Percentiles rank a stretch among this genome's conserved stretches.
Conservation (phyloP, 2,113 vertebrate species). For the Brachirus orientalis region DNA sequence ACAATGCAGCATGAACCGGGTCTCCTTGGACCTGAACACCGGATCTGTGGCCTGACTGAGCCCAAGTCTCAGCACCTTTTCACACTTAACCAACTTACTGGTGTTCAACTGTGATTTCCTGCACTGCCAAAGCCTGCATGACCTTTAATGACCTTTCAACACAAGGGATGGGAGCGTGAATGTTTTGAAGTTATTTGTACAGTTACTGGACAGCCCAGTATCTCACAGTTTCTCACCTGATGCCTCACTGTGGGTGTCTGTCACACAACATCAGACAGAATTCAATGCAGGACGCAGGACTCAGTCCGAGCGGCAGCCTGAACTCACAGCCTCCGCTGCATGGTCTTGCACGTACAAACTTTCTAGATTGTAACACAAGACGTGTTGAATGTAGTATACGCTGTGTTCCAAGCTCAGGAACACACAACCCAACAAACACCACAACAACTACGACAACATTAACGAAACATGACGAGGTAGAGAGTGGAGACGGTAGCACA, state of each 20-base stretch:
- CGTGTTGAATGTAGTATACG: slow-evolving; percentile 94
- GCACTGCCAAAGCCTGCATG: slow-evolving; percentile 38
- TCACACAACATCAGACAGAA: slow-evolving; percentile 19
- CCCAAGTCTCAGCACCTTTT: slow-evolving; percentile 63
- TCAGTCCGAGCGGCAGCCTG: slow-evolving; percentile 35
- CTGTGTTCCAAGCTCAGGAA: slow-evolving; percentile 73
- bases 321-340: slow-evolving; percentile 57
- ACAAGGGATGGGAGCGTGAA: slow-evolving; percentile 45
- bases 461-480: slow-evolving; percentile 47
- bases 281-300: slow-evolving; percentile 36
- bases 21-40: slow-evolving; percentile 40
- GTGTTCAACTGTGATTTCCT: slow-evolving; percentile 51
- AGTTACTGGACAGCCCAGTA: slow-evolving; percentile 51
- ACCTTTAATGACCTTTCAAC: slow-evolving; percentile 35
- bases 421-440: slow-evolving; percentile 37
- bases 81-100: slow-evolving; percentile 48
- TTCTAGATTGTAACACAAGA: slow-evolving; percentile 93
- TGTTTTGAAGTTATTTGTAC: slow-evolving; percentile 64
- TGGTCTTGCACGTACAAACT: slow-evolving; percentile 83
- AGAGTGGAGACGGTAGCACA: slow-evolving; percentile 47
- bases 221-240: slow-evolving; percentile 46
- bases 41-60: slow-evolving; percentile 56
- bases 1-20: slow-evolving; percentile 32
- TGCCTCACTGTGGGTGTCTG: slow-evolving; percentile 51
- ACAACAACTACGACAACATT: slow-evolving; percentile 24